phyloP scores from a whole-genome alignment of 2,888 invertebrate genomes.

The Archaeoteleia sp. region DNA sequence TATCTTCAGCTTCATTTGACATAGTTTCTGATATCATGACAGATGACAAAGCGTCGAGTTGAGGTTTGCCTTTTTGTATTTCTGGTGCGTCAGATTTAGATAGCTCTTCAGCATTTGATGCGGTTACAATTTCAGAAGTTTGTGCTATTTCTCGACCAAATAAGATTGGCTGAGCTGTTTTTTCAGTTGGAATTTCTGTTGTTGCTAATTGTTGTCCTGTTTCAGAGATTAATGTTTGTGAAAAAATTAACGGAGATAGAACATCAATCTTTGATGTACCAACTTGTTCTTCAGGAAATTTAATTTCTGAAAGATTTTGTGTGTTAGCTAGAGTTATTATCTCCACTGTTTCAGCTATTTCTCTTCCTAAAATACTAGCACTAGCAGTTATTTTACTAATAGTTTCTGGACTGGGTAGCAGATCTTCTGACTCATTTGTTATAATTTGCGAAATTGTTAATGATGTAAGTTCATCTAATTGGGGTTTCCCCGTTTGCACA shows the following conservation, averaged over 20 bases:
- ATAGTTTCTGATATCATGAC: conserved; percentile 60
- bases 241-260: conserved; percentile 59
- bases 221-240: conserved; percentile 56
- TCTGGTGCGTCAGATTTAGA: conserved; percentile 63
- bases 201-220: conserved; percentile 54
- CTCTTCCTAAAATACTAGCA: conserved; percentile 63
- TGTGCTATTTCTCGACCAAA: conserved; percentile 71
- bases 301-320: conserved; percentile 44
- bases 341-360: conserved; percentile 71
- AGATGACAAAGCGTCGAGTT: conserved; percentile 61
- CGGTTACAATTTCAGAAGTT: conserved; percentile 68
- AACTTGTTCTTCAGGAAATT: conserved; percentile 51
- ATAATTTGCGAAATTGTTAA: conserved; percentile 58
- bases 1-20: conserved; percentile 60
- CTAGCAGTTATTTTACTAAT: conserved; percentile 54
- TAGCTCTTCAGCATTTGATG: conserved; percentile 61
- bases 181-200: conserved; percentile 54
- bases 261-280: conserved; percentile 59
- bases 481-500: conserved; percentile 54
- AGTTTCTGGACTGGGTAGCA: conserved; percentile 44
- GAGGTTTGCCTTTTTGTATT: conserved; percentile 58
- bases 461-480: conserved; percentile 57
- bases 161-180: conserved; percentile 64
- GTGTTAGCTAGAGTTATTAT: conserved; percentile 58
- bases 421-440: conserved; percentile 58